Evolutionary conservation across 2,797 vertebrate genomes (phyloP).

Genomic region (Xerus rutilus): DNA sequence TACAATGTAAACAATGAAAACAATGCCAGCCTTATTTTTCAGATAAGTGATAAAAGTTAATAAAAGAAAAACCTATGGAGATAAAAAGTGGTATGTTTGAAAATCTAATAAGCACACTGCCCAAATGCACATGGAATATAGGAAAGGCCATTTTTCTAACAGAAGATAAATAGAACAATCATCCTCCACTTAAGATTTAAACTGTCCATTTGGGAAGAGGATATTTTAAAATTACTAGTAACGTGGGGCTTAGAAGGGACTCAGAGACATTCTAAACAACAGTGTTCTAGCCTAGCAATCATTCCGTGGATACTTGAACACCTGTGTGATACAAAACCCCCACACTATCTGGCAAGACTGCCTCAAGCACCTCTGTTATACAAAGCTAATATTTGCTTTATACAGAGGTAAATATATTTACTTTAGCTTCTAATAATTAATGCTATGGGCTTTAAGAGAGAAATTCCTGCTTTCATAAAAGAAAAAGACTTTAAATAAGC

Average conservation of each 20-base stretch:
- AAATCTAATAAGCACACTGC: neutral
- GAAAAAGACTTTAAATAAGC: neutral
- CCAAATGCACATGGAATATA: neutral
- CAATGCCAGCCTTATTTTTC: neutral
- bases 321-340: neutral
- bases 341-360: neutral
- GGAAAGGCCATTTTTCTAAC: neutral
- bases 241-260: neutral
- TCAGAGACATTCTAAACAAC: neutral
- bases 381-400: constrained; percentile 39
- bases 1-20: neutral
- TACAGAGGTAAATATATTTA: neutral
- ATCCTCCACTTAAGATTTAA: neutral
- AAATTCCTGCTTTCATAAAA: neutral
- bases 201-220: neutral
- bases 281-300: neutral
- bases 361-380: neutral
- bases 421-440: neutral
- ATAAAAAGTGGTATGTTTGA: neutral
- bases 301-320: neutral
- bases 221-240: neutral
- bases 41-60: neutral
- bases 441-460: neutral
- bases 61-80: neutral
- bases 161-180: neutral